A percentile compares a stretch with the other conserved stretches of the same genome.
phyloP scores from a whole-genome alignment of 2,113 vertebrate species.

The Trinectes maculatus region DNA sequence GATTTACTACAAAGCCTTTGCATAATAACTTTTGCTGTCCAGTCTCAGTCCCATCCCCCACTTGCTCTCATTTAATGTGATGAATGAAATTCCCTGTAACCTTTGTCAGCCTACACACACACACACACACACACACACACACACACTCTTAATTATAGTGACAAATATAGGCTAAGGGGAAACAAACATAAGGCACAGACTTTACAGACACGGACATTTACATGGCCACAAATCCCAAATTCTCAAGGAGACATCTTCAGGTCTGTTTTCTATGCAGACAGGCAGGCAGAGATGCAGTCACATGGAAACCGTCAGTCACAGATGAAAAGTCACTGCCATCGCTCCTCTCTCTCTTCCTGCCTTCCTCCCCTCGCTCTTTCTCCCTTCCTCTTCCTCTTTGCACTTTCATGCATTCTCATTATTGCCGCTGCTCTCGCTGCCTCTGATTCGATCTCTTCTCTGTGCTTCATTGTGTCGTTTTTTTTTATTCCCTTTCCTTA shows the following conservation, averaged over 20 bases:
- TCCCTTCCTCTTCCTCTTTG: conserved; percentile 52
- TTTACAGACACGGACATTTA: conserved; percentile 18
- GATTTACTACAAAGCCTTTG: conserved; percentile 77
- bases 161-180: conserved; percentile 10
- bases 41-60: conserved; percentile 70
- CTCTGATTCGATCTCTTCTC: conserved; percentile 68
- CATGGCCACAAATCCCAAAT: conserved; percentile 47
- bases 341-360: conserved; percentile 27
- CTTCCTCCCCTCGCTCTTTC: conserved; percentile 43
- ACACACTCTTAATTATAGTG: conserved; percentile 34
- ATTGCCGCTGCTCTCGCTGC: conserved; percentile 63
- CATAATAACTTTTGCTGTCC: conserved; percentile 80
- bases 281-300: conserved; percentile 69
- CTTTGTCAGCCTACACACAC: conserved; percentile 45
- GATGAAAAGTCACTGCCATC: conserved; percentile 73
- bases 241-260: conserved; percentile 60
- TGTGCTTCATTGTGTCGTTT: conserved; percentile 65
- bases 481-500: conserved; percentile 50
- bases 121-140: conserved; percentile 31
- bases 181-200: conserved; percentile 8
- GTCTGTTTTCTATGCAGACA: conserved; percentile 67
- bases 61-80: conserved; percentile 68
- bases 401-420: conserved; percentile 73
- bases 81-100: conserved; percentile 70
- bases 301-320: conserved; percentile 76